A percentile compares a stretch with the other conserved stretches of the same genome.
These are phyloP conservation scores for Antedon bifida DNA, from an alignment of 35 echinoderm and acorn worm genomes.

Conservation along the genomic window DNA sequence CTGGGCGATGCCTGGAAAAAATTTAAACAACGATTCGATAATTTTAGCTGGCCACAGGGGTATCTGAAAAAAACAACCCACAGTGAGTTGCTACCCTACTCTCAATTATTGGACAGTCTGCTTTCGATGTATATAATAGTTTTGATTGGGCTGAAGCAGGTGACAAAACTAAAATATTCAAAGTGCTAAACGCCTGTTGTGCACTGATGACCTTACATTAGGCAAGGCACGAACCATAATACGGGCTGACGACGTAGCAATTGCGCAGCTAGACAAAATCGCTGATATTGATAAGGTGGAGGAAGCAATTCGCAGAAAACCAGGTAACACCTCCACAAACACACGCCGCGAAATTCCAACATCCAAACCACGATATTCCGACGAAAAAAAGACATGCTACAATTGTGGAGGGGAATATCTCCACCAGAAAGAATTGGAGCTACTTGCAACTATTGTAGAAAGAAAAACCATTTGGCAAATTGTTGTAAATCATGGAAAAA, in stretches of 20 bases:
- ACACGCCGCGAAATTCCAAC: conserved; percentile 2
- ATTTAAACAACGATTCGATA: too few species aligned
- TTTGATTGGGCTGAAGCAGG: conserved; percentile 23
- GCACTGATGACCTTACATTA: conserved; percentile 9
- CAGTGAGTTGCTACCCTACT: conserved; percentile 35
- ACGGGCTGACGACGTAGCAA: conserved; percentile 8
- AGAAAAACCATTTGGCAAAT: background rate
- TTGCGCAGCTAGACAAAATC: background rate
- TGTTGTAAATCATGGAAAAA: too few species aligned
- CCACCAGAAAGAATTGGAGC: too few species aligned
- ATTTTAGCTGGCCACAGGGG: too few species aligned
- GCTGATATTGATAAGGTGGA: too few species aligned
- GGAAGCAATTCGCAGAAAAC: background rate
- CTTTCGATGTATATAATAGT: conserved; percentile 38
- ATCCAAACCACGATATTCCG: background rate
- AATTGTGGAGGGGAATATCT: too few species aligned
- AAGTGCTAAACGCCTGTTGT: conserved; percentile 25
- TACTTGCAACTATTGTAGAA: too few species aligned
- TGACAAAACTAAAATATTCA: conserved; percentile 17
- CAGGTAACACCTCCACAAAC: conserved; percentile 15
- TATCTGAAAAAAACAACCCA: too few species aligned
- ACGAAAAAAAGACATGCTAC: too few species aligned
- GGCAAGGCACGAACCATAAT: conserved; percentile 16
- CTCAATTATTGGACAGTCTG: conserved; percentile 30
- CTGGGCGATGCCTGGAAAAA: too few species aligned